Evolutionary conservation across 2,797 vertebrate genomes (phyloP).

Genomic region (Somateria mollissima): DNA sequence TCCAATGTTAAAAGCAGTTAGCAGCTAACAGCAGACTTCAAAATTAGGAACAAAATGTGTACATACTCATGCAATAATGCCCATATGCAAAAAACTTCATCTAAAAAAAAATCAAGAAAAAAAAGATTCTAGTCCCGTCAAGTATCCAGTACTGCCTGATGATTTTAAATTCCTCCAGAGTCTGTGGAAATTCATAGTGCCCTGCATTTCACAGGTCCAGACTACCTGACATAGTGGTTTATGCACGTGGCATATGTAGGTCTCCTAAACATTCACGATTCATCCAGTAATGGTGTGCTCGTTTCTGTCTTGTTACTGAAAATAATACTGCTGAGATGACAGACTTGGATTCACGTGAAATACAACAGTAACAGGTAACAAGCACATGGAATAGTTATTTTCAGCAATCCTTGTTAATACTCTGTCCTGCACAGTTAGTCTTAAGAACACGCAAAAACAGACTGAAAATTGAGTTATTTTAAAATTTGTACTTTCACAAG

Average conservation of each 20-base stretch:
- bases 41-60: background rate
- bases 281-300: background rate
- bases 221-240: background rate
- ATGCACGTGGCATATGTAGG: background rate
- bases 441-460: background rate
- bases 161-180: background rate
- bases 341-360: background rate
- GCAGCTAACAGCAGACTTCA: background rate
- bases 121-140: background rate
- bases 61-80: background rate
- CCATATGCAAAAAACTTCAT: background rate
- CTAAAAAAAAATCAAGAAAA: background rate
- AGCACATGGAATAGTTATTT: background rate
- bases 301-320: background rate
- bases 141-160: background rate
- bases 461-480: background rate
- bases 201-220: background rate
- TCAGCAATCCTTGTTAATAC: background rate
- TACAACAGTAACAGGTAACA: background rate
- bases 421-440: background rate
- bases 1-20: background rate
- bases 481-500: background rate
- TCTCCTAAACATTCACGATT: background rate
- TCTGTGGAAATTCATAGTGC: background rate
- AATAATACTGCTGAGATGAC: background rate